Percentiles rank a stretch among this genome's conserved stretches.
These are phyloP conservation scores for Scelioninae gen. 1 DNA, from an alignment of 2,888 invertebrate genomes.

Conservation along the genomic window DNA sequence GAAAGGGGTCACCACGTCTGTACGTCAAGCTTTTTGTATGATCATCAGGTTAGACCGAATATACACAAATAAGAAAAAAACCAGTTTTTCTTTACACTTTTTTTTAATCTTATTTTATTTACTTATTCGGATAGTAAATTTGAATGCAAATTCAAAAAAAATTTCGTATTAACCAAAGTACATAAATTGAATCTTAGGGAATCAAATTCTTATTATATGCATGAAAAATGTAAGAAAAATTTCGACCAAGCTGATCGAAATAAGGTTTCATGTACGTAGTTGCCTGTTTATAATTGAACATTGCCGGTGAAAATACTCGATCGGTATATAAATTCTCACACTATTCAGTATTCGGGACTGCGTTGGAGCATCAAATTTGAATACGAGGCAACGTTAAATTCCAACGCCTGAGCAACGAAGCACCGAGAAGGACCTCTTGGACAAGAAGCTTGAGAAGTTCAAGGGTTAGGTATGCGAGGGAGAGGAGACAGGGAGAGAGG, in stretches of 20 bases:
- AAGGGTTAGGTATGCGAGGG: constrained; percentile 70
- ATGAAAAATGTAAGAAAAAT: too few relatives aligned
- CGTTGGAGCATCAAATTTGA: constrained; percentile 76
- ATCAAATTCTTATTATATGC: too few relatives aligned
- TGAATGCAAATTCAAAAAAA: too few relatives aligned
- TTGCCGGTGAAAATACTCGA: constrained; percentile 15
- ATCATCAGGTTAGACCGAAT: constrained; percentile 36
- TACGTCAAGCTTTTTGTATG: constrained; percentile 22
- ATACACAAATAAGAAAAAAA: constrained; percentile 1
- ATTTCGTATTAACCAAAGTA: too few relatives aligned
- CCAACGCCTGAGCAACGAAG: constrained; percentile 69
- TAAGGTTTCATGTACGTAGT: too few relatives aligned
- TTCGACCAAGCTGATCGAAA: too few relatives aligned
- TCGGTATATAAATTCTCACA: constrained; percentile 38
- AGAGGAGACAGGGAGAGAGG: constrained; percentile 62
- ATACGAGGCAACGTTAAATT: constrained; percentile 74
- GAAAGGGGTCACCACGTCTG: constrained; percentile 65
- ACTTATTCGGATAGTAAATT: too few relatives aligned
- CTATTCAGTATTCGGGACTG: constrained; percentile 60
- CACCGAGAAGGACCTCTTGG: constrained; percentile 65
- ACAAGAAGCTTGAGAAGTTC: constrained; percentile 72
- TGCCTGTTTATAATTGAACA: too few relatives aligned
- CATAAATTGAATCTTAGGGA: too few relatives aligned
- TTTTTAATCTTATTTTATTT: too few relatives aligned
- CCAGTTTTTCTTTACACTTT: neutral